Evolutionary conservation across 2,888 invertebrate genomes (phyloP).

Genomic region (Scaptomyza parva): DNA sequence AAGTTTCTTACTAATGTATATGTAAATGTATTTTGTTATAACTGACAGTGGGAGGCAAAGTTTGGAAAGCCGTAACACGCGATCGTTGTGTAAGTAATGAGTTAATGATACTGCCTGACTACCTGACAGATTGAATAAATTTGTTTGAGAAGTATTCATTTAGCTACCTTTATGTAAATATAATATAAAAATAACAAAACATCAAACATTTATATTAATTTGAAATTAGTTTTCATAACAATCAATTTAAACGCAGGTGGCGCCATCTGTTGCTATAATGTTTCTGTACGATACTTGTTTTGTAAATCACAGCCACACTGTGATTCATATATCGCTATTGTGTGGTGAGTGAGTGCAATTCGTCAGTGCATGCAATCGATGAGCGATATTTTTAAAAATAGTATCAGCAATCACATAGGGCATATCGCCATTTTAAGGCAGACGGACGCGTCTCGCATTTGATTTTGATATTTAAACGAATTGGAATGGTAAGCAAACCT

Average conservation of each 20-base stretch:
- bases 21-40: constrained; percentile 8
- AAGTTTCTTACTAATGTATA: no score
- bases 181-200: no score
- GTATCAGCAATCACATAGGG: constrained; percentile 41
- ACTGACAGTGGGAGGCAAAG: not conserved
- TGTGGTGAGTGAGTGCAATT: not conserved
- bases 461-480: not conserved
- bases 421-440: constrained; percentile 55
- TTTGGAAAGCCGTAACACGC: constrained; percentile 13
- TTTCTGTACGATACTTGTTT: not conserved
- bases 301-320: not conserved
- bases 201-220: not conserved
- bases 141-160: not conserved
- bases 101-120: not conserved
- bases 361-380: constrained; percentile 37
- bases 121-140: not conserved
- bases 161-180: not conserved
- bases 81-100: constrained; percentile 13
- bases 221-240: no score
- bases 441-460: constrained; percentile 21
- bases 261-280: not conserved
- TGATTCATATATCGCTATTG: constrained; percentile 22
- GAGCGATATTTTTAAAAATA: constrained; percentile 59
- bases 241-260: not conserved
- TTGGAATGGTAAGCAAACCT: constrained; percentile 35